Percentiles rank a stretch among this genome's conserved stretches.
Evolutionary conservation across 2,797 vertebrate species (phyloP).

Genomic region (Aulostomus chinensis): DNA sequence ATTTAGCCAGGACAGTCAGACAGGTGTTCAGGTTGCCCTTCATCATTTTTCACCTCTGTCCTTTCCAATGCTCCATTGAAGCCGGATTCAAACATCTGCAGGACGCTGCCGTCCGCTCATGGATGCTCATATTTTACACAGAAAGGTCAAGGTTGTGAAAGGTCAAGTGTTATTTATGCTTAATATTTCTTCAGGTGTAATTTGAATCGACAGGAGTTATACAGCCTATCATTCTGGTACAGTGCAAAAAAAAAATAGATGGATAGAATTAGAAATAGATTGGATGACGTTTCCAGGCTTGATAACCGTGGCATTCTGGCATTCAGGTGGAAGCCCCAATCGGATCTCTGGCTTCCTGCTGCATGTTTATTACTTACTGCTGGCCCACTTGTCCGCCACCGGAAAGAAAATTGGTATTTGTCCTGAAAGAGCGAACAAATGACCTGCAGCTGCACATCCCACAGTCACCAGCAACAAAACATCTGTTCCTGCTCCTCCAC

Average conservation of each 20-base stretch:
- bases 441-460: conserved; percentile 4
- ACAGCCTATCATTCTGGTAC: neutral
- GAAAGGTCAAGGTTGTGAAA: neutral
- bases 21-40: conserved; percentile 42
- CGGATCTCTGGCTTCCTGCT: too few species aligned
- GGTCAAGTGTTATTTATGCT: neutral
- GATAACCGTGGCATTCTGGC: too few species aligned
- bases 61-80: conserved; percentile 1
- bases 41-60: conserved; percentile 34
- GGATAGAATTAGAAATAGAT: too few species aligned
- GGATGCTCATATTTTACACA: neutral
- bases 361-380: too few species aligned
- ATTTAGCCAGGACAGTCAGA: conserved; percentile 14
- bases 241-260: too few species aligned
- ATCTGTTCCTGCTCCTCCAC: conserved; percentile 3
- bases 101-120: neutral
- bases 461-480: conserved; percentile 24
- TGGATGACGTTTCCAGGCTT: too few species aligned
- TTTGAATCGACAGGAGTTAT: neutral
- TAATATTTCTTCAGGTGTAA: neutral
- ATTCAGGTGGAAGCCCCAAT: too few species aligned
- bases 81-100: conserved; percentile 12
- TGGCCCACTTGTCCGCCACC: too few species aligned
- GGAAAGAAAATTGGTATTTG: too few species aligned
- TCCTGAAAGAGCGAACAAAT: conserved; percentile 19